Conservation (phyloP, 2,888 invertebrate species). For the Lithophane semibrunnea region DNA sequence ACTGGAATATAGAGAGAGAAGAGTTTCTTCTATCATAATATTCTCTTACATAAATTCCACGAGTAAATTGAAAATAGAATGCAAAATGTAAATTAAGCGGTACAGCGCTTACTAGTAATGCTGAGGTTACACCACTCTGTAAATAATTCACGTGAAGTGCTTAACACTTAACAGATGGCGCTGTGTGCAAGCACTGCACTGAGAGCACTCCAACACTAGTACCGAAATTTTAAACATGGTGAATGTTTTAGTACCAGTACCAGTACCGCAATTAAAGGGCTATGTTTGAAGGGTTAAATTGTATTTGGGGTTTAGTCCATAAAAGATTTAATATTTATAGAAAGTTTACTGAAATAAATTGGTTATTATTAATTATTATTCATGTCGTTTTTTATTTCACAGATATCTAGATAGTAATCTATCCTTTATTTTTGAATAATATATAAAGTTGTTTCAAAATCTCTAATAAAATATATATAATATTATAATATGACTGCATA, state of each 20-base stretch:
- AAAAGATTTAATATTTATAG: conserved; percentile 38
- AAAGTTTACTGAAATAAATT: conserved; percentile 28
- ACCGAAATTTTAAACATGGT: conserved; percentile 52
- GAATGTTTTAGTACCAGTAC: conserved; percentile 46
- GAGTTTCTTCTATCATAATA: background rate
- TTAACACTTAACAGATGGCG: conserved; percentile 59
- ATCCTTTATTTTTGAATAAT: background rate
- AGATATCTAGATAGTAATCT: background rate
- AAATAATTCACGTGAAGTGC: conserved; percentile 51
- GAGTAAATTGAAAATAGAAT: conserved; percentile 23
- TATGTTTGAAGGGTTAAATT: conserved; percentile 13
- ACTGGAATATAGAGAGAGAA: background rate
- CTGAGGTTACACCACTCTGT: conserved; percentile 26
- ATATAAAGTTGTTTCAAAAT: background rate
- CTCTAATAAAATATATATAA: too few relatives aligned
- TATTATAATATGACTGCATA: background rate
- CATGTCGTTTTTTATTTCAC: background rate
- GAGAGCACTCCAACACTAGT: conserved; percentile 42
- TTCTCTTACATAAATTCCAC: background rate
- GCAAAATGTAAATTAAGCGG: conserved; percentile 22
- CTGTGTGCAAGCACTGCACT: conserved; percentile 51
- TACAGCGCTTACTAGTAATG: conserved; percentile 25
- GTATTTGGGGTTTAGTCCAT: background rate
- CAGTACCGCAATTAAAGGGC: conserved; percentile 16
- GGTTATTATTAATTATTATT: background rate